These are phyloP conservation scores for Thalassarche chlororhynchos DNA, from an alignment of 2,113 vertebrate species.

Conservation along the genomic window DNA sequence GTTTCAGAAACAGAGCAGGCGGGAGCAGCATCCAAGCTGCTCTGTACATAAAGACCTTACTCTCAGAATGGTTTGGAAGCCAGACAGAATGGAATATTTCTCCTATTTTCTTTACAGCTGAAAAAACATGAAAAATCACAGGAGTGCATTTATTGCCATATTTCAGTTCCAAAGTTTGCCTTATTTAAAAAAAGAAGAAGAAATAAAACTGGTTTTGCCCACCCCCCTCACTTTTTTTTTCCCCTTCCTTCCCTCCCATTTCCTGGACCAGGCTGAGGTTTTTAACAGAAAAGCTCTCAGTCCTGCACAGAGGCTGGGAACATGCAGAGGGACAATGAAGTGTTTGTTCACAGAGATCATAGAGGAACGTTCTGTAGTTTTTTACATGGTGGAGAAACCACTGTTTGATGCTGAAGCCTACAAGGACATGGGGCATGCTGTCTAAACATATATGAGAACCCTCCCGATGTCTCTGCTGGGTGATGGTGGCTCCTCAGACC, in stretches of 20 bases:
- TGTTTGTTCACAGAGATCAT: slow-evolving; percentile 40
- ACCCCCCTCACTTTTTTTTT: background rate
- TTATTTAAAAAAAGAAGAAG: slow-evolving; percentile 33
- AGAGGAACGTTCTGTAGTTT: background rate
- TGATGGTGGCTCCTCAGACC: background rate
- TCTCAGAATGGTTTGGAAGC: slow-evolving; percentile 69
- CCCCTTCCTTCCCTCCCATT: slow-evolving; percentile 8
- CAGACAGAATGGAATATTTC: slow-evolving; percentile 76
- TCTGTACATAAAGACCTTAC: slow-evolving; percentile 55
- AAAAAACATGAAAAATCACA: slow-evolving; percentile 75
- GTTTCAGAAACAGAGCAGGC: slow-evolving; percentile 22
- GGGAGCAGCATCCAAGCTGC: slow-evolving; percentile 13
- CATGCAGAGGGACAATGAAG: slow-evolving; percentile 33
- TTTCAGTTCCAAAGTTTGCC: slow-evolving; percentile 70
- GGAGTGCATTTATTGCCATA: slow-evolving; percentile 58
- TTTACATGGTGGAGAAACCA: background rate
- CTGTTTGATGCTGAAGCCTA: fast-evolving
- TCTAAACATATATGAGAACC: background rate
- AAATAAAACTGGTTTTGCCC: slow-evolving; percentile 52
- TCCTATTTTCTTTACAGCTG: slow-evolving; percentile 78
- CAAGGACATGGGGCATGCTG: background rate
- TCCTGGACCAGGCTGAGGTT: slow-evolving; percentile 43
- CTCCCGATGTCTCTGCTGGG: background rate
- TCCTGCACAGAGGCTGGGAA: slow-evolving; percentile 17
- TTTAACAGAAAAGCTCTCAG: slow-evolving; percentile 27